Evolutionary conservation across 2,113 vertebrate species (phyloP).

Genomic region (Leptobrachium leishanense): DNA sequence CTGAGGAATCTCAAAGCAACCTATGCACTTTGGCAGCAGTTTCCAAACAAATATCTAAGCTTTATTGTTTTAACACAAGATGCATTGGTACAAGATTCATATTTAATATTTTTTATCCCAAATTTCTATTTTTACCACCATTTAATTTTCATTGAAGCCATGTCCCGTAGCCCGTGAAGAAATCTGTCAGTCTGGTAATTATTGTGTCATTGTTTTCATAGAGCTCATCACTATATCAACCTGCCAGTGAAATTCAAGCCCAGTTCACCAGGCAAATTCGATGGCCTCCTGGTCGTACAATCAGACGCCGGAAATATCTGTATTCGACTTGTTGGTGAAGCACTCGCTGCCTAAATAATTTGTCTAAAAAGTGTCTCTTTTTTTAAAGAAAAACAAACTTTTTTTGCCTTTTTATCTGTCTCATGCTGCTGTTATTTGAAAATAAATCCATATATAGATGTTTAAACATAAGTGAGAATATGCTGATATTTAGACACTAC

Average conservation of each 20-base stretch:
- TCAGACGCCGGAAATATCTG: constrained; percentile 68
- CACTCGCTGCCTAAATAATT: constrained; percentile 54
- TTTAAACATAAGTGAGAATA: neutral
- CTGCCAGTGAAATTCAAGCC: constrained; percentile 93
- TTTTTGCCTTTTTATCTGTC: constrained; percentile 6
- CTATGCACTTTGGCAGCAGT: no score
- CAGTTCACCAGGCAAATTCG: constrained; percentile 69
- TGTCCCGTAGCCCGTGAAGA: no score
- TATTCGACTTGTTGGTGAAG: constrained; percentile 82
- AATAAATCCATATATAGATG: constrained; percentile 5
- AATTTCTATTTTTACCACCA: no score
- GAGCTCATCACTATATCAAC: constrained; percentile 89
- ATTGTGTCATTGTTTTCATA: constrained; percentile 52
- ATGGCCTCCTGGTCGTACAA: constrained; percentile 75
- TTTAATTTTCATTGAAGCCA: no score
- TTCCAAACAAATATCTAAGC: no score
- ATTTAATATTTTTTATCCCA: no score
- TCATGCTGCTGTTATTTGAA: constrained; percentile 59
- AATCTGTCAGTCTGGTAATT: no score
- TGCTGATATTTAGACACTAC: neutral
- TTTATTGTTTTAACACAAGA: no score
- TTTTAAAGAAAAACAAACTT: neutral
- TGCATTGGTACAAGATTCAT: no score
- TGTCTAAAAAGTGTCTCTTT: neutral
- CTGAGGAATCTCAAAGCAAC: no score